Percentiles rank a stretch among this genome's conserved stretches.
These are phyloP conservation scores for Stictonetta naevosa DNA, from an alignment of 2,113 vertebrate species.

Conservation along the genomic window DNA sequence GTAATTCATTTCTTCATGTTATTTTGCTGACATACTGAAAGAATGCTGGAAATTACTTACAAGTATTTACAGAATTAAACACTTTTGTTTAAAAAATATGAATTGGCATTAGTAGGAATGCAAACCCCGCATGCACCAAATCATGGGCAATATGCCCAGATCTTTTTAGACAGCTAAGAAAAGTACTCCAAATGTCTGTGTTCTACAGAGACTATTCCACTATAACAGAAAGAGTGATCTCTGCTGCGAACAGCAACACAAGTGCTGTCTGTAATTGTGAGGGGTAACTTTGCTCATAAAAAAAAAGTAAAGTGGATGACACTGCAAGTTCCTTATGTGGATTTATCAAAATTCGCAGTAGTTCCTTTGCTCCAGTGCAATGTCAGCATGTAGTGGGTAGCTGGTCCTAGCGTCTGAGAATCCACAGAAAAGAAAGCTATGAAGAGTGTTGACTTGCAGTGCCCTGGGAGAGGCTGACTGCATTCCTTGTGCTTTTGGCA, in stretches of 20 bases:
- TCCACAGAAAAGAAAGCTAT: not conserved
- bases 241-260: not conserved
- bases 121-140: not conserved
- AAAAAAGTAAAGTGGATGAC: conserved; percentile 16
- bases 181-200: not conserved
- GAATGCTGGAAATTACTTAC: not conserved
- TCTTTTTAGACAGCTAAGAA: not conserved
- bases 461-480: conserved; percentile 23
- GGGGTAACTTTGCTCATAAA: not conserved
- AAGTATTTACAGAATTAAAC: not conserved
- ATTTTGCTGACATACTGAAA: not conserved
- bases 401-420: not conserved
- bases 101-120: not conserved
- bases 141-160: not conserved
- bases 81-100: not conserved
- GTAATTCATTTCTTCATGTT: not conserved
- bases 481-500: conserved; percentile 6
- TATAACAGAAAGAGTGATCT: not conserved
- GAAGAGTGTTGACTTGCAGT: conserved; percentile 5
- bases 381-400: not conserved
- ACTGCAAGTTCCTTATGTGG: not conserved
- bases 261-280: not conserved
- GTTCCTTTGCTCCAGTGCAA: not conserved
- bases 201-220: not conserved
- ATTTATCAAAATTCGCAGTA: not conserved